Evolutionary conservation across 1,140 invertebrate genomes (phyloP).

Genomic region (Pogonus chalceus): DNA sequence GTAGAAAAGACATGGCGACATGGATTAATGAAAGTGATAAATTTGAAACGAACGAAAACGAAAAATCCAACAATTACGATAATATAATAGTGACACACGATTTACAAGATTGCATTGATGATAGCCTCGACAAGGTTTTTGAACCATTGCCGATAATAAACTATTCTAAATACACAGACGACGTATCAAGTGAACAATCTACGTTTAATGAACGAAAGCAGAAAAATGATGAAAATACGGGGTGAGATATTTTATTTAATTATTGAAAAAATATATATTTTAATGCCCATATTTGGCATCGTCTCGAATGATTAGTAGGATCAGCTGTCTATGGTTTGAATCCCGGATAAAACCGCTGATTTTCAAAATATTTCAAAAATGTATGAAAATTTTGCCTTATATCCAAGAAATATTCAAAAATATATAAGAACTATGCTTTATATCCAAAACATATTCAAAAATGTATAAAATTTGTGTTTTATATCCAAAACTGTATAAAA

Average conservation of each 20-base stretch:
- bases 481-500: no score
- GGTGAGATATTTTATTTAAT: conserved; percentile 15
- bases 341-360: not conserved
- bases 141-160: conserved; percentile 33
- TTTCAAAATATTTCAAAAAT: not conserved
- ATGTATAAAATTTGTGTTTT: no score
- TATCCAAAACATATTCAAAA: no score
- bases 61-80: conserved; percentile 20
- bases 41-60: conserved; percentile 8
- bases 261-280: not conserved
- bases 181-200: conserved; percentile 15
- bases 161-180: conserved; percentile 13
- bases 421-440: no score
- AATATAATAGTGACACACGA: conserved; percentile 41
- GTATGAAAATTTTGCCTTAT: no score
- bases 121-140: conserved; percentile 44
- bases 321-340: conserved; percentile 1
- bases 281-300: not conserved
- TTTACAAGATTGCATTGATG: conserved; percentile 45
- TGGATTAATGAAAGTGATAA: conserved; percentile 4
- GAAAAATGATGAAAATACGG: conserved; percentile 19
- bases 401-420: no score
- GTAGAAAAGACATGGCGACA: conserved; percentile 9
- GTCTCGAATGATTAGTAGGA: not conserved
- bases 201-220: conserved; percentile 19